These are phyloP conservation scores for Parapristionchus giblindavisi DNA, from an alignment of 2,888 invertebrate species.

Conservation along the genomic window DNA sequence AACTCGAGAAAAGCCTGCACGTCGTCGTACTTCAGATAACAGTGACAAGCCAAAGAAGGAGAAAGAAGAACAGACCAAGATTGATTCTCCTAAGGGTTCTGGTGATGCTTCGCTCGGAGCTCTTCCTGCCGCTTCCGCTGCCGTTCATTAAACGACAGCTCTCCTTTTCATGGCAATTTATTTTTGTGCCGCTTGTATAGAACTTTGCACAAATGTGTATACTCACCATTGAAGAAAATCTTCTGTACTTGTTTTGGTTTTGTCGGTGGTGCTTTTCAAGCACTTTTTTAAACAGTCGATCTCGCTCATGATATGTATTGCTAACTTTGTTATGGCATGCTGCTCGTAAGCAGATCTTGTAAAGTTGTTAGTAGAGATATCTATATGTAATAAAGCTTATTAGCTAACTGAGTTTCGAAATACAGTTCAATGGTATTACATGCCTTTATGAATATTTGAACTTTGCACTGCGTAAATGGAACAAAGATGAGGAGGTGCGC, in stretches of 20 bases:
- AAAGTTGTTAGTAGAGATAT: neutral
- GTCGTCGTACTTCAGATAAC: conserved; percentile 11
- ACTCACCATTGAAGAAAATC: conserved; percentile 25
- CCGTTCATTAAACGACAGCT: neutral
- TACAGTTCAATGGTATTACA: no score
- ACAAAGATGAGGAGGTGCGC: no score
- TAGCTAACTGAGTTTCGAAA: no score
- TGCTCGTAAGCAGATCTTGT: conserved; percentile 5
- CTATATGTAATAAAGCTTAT: no score
- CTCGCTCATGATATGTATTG: neutral
- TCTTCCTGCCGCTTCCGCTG: neutral
- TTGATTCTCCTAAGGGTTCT: conserved; percentile 26
- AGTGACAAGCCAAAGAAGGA: conserved; percentile 22
- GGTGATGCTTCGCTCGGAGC: conserved; percentile 34
- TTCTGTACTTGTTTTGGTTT: conserved; percentile 22
- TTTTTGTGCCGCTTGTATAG: conserved; percentile 19
- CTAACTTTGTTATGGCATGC: neutral
- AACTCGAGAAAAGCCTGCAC: conserved; percentile 25
- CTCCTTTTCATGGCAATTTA: neutral
- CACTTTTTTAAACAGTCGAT: conserved; percentile 15
- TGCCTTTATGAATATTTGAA: no score
- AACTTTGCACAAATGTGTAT: conserved; percentile 30
- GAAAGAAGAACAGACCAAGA: conserved; percentile 15
- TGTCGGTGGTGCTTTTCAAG: conserved; percentile 14
- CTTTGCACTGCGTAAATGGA: no score